Base-by-base conservation (phyloP, 2,113 vertebrate species). In the Neodon shergylaensis region DNA sequence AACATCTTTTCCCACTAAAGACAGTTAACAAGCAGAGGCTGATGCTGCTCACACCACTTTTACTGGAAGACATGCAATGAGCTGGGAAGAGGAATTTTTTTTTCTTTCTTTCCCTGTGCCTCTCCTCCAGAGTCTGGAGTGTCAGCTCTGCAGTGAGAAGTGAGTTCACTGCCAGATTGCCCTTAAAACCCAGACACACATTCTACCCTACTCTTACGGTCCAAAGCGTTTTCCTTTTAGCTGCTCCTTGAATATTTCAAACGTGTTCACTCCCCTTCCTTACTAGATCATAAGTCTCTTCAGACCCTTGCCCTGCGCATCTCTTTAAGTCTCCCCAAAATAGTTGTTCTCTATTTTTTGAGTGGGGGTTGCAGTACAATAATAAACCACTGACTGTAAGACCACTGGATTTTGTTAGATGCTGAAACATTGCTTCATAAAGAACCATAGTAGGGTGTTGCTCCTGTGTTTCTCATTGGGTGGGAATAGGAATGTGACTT, bases 331-430 rank as follows among this genome's bases (percentile, higher is more conserved):
- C 92, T 93, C 28, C 47, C 42, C 63, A 91, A 88, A 74, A 92
- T 95, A 91, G 88, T 36, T 33, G 13, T 54, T 88, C 74, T 49
- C 74, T 33, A 21, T 42, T 87, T 63, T 86, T 73, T 91, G 24
- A 39, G 36, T 39, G 47, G 49, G 22, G 31, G 9, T 84, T 21
- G 22, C 87, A 42, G 5, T 13, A 26, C 31, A 81, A 90, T 70
- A 91, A 21, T 86, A 39, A 47, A 44, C 58, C 92, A 78, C 33
- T 94, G 88, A 95, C 61, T 82, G 36, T 78, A 73, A 92, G 52
- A 79, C 66, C 82, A 86, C 8, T 54, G 44, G 12, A 7, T 47
- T 68, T 26, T 76, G 54, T 86, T 65, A 52, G 36, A 47, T 61
- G 16, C 94, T 72, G 79, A 94, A 84, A 47, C 13, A 87, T 76